Conservation (phyloP, 2,113 vertebrate genomes). For the Isurus oxyrinchus region DNA sequence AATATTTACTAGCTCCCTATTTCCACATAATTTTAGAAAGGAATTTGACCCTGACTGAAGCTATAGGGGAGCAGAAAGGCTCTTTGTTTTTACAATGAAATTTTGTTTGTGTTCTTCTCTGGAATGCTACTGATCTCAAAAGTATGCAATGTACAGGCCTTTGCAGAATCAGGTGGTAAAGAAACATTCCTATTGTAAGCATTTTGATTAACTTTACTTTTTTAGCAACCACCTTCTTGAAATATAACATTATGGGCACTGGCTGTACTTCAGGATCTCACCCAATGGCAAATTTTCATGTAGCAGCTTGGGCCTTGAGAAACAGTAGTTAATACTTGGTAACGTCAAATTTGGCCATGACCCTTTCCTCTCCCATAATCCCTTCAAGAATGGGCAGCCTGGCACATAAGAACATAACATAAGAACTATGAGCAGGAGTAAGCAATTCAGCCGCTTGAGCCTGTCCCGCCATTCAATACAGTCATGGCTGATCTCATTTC, state of each 20-base stretch:
- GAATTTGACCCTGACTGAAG: not conserved
- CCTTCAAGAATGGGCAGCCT: not conserved
- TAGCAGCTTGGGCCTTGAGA: not conserved
- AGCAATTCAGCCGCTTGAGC: too few species aligned
- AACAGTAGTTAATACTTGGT: not conserved
- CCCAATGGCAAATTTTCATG: not conserved
- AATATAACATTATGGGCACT: not conserved
- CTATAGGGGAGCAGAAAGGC: not conserved
- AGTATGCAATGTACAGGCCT: not conserved
- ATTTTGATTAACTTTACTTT: not conserved
- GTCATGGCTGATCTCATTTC: too few species aligned
- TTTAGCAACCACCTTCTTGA: not conserved
- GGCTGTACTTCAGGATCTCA: not conserved
- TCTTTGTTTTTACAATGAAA: not conserved
- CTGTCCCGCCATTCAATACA: too few species aligned
- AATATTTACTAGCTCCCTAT: not conserved
- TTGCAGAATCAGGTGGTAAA: not conserved
- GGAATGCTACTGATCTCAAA: not conserved
- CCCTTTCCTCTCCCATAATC: not conserved
- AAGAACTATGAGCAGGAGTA: too few species aligned
- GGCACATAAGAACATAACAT: not conserved
- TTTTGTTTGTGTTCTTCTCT: slow-evolving; percentile 7
- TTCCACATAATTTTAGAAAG: not conserved
- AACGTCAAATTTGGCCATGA: not conserved
- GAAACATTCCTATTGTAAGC: not conserved